Base-by-base conservation (phyloP, 2,888 invertebrate species). In the Zootermopsis nevadensis region DNA sequence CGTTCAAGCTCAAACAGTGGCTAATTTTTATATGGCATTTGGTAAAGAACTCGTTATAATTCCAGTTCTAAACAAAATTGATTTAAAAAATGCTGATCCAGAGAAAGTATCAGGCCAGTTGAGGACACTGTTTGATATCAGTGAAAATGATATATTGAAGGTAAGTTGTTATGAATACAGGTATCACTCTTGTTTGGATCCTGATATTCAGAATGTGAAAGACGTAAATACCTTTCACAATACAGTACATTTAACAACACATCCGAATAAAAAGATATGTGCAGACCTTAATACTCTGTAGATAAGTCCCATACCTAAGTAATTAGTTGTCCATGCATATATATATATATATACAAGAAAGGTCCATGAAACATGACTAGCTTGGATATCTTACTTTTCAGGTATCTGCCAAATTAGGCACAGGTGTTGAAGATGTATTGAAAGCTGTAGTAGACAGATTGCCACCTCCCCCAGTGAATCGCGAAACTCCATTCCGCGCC, bases 1-100 rank as follows among this genome's bases (percentile, higher is more conserved):
- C 15, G 94, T 98, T 2, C 98, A 99, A 91, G 99, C 99, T 0
- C 99, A 99, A 90, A 99, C 99, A 0, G 97, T 99, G 2, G 98
- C 99, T 27, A 99, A 99, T 87, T 98, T 97, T 90, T 95, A 96
- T 88, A 90, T 99, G 85, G 98, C 99, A 0, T 95, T 95, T 89
- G 94, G 93, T 81, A 93, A 93, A 86, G 94, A 98, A 86, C 90
- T 99, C 81, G 90, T 92, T 0, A 94, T 99, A 83, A 94, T 99
- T 87, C 98, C 99, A 0, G 97, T 98, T 0, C 91, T 99, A 55
- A 99, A 99, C 90, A 99, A 99, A 92, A 97, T 99, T 83, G 99
- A 99, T 89, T 91, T 99, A 82, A 97, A 97, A 86, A 93, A 95
- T 89, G 98, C 98, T 0, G 91, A 98, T 88, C 97, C 98, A 7